Base-by-base conservation (phyloP, 2,888 invertebrate species). In the Hermodice carunculata region DNA sequence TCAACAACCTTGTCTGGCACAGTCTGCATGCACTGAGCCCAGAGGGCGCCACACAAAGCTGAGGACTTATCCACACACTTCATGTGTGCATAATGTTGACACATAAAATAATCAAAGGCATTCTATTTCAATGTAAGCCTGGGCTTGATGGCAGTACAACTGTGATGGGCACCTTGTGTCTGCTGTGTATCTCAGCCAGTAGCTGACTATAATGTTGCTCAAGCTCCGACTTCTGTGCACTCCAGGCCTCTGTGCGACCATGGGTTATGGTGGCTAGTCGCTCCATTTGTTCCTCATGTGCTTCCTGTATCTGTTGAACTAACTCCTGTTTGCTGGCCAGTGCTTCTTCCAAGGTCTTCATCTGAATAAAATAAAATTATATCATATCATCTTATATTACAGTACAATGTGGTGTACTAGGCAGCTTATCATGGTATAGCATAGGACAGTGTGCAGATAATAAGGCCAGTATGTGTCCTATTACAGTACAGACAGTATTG, bases 151-250 rank as follows among this genome's bases (percentile, higher is more conserved):
- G n/a, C n/a, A n/a, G n/a, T n/a, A n/a, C n/a, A n/a, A n/a, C n/a
- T n/a, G n/a, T n/a, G n/a, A n/a, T n/a, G n/a, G n/a, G n/a, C 22
- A 81, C 82, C 79, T 82, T 80, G 4, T 79, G 76, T 48, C 79
- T 72, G n/a, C 76, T 66, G 67, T 83, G 81, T 56, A 83, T 61
- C 57, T 82, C 83, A 31, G 71, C 64, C 34, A 83, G 69, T 44
- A 82, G 69, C 60, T 80, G 77, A 49, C 70, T 74, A 69, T 84
- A 83, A 63, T 83, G 82, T 40, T 76, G 73, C 67, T 85, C 81
- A 52, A 85, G 70, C 46, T 83, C 83, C 32, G 78, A 75, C 62
- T 80, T 83, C 73, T 85, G 83, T 66, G 77, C 78, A 49, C 73
- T 76, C 84, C 84, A 85, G 32, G 77, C 68, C 2, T 73, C 40